Percentiles rank a stretch among this genome's conserved stretches.
Conservation (phyloP, 2,888 invertebrate genomes). For the Schrankia costaestrigalis region DNA sequence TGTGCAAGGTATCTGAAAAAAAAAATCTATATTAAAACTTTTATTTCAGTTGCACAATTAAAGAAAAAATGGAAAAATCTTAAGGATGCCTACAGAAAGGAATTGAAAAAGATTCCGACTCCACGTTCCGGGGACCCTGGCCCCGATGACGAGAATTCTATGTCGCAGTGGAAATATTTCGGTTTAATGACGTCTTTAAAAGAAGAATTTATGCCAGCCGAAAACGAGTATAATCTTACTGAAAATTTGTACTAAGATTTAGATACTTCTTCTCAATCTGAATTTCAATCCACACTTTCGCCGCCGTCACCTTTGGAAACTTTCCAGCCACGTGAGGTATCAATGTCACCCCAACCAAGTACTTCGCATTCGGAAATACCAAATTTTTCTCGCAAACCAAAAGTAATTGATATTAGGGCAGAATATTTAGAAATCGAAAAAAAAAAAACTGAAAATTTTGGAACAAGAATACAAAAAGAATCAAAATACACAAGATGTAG, state of each 20-base stretch:
- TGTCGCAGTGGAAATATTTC: slow-evolving; percentile 2
- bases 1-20: slow-evolving; percentile 1
- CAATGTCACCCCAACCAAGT: slow-evolving; percentile 2
- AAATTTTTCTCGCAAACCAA: too few species aligned
- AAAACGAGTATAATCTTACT: slow-evolving; percentile 1
- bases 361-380: not conserved
- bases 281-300: not conserved
- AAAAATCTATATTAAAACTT: not conserved
- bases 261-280: slow-evolving; percentile 4
- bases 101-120: slow-evolving; percentile 5
- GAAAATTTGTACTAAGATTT: not conserved
- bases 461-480: slow-evolving; percentile 10
- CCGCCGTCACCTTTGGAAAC: not conserved
- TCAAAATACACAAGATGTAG: slow-evolving; percentile 7
- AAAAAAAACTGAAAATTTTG: slow-evolving; percentile 10
- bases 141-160: slow-evolving; percentile 3
- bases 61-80: slow-evolving; percentile 9
- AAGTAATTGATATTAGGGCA: slow-evolving; percentile 8
- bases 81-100: slow-evolving; percentile 5
- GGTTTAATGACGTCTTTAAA: not conserved
- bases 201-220: slow-evolving; percentile 1
- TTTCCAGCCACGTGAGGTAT: slow-evolving; percentile 1
- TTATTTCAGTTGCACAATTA: slow-evolving; percentile 3
- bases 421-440: slow-evolving; percentile 11
- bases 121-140: slow-evolving; percentile 1